Percentiles rank a stretch among this genome's conserved stretches.
Evolutionary conservation across 2,888 invertebrate genomes (phyloP).

Genomic region (Agriopis aurantiaria): DNA sequence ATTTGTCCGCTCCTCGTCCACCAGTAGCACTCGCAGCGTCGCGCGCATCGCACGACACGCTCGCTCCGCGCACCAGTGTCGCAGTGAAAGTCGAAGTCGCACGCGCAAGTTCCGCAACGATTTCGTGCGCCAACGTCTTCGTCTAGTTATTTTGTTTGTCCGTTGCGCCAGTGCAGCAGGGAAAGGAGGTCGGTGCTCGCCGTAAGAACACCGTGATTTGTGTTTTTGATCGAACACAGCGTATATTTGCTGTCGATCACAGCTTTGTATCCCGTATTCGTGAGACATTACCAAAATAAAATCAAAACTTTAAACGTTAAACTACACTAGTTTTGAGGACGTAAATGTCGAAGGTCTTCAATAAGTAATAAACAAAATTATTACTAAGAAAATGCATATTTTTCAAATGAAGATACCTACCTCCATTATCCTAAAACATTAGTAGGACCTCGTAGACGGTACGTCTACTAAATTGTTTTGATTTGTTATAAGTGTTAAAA

Average conservation of each 20-base stretch:
- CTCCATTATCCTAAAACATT: slow-evolving; percentile 1
- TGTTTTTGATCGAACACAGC: slow-evolving; percentile 48
- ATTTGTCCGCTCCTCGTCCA: slow-evolving; percentile 50
- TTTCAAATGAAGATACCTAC: slow-evolving; percentile 15
- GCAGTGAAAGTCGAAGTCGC: slow-evolving; percentile 84
- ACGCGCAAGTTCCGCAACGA: slow-evolving; percentile 77
- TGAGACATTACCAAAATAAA: slow-evolving; percentile 63
- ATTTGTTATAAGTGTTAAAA: background rate
- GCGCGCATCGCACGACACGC: slow-evolving; percentile 75
- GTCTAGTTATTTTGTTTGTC: slow-evolving; percentile 83
- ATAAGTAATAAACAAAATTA: background rate
- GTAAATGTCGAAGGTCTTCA: background rate
- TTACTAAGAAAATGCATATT: background rate
- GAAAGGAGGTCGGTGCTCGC: slow-evolving; percentile 84
- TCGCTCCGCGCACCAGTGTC: slow-evolving; percentile 64
- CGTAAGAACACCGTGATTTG: slow-evolving; percentile 73
- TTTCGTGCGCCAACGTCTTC: slow-evolving; percentile 80
- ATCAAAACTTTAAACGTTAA: slow-evolving; percentile 12
- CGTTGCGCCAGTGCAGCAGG: slow-evolving; percentile 83
- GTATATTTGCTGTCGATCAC: slow-evolving; percentile 52
- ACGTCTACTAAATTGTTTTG: background rate
- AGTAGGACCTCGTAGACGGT: background rate
- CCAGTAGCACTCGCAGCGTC: slow-evolving; percentile 76
- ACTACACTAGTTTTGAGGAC: background rate
- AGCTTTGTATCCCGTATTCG: slow-evolving; percentile 62